These are phyloP conservation scores for Drosophila funebris DNA, from an alignment of 1,140 invertebrate genomes.

Conservation along the genomic window DNA sequence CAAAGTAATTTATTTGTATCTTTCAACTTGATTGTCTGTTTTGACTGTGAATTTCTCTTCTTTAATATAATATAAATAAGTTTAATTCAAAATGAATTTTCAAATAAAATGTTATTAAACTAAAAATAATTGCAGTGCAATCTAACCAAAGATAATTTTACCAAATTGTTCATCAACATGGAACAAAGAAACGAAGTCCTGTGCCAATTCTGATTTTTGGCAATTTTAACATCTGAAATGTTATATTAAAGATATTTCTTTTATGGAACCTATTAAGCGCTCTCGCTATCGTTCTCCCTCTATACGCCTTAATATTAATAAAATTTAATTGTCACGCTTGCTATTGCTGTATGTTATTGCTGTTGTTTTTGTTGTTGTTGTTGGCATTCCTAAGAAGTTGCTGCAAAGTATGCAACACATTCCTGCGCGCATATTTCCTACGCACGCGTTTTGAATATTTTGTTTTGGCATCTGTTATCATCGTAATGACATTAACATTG, in stretches of 20 bases:
- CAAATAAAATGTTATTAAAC: too few relatives aligned
- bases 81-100: too few relatives aligned
- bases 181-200: too few relatives aligned
- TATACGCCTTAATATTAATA: too few relatives aligned
- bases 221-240: too few relatives aligned
- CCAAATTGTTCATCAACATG: not conserved
- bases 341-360: conserved; percentile 44
- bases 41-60: too few relatives aligned
- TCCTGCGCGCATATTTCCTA: conserved; percentile 22
- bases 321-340: conserved; percentile 53
- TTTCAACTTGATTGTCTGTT: not conserved
- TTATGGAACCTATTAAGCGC: conserved; percentile 1
- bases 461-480: conserved; percentile 25
- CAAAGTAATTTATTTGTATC: not conserved
- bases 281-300: not conserved
- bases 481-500: conserved; percentile 27
- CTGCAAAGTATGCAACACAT: conserved; percentile 73
- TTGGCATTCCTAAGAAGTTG: conserved; percentile 38
- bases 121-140: not conserved
- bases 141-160: not conserved
- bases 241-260: not conserved
- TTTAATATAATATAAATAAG: too few relatives aligned
- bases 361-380: conserved; percentile 9
- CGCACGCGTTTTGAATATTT: conserved; percentile 48
- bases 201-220: too few relatives aligned